Conservation (phyloP, 1,140 invertebrate species). For the Sycophaga agraensis region DNA sequence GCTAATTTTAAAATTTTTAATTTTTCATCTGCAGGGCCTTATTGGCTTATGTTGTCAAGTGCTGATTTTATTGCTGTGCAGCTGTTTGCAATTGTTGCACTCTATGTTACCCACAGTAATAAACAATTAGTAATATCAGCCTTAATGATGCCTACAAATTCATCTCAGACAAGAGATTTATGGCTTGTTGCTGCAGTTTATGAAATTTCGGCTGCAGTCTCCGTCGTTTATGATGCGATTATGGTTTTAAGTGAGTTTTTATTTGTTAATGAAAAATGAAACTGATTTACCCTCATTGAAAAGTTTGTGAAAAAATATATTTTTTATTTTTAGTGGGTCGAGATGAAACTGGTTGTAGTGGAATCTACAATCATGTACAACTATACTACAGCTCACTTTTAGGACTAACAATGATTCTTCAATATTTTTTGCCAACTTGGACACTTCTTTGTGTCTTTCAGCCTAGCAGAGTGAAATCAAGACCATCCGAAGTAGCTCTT, state of each 20-base stretch:
- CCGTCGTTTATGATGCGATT: conserved; percentile 57
- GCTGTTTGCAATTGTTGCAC: conserved; percentile 57
- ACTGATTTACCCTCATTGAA: neutral
- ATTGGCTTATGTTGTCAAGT: conserved; percentile 60
- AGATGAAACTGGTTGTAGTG: conserved; percentile 57
- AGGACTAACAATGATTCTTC: conserved; percentile 53
- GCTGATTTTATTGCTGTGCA: conserved; percentile 61
- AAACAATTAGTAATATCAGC: conserved; percentile 53
- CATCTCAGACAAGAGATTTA: conserved; percentile 57
- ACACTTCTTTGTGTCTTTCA: conserved; percentile 59
- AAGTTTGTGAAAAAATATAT: neutral
- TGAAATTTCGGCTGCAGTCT: conserved; percentile 57
- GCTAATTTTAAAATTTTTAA: neutral
- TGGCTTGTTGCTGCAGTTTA: conserved; percentile 60
- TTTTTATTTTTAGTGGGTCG: conserved; percentile 45
- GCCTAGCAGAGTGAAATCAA: conserved; percentile 45
- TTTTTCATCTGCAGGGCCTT: conserved; percentile 51
- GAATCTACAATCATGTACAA: conserved; percentile 59
- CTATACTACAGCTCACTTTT: conserved; percentile 57
- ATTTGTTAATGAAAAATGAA: no score
- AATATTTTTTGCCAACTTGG: conserved; percentile 60
- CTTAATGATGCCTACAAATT: conserved; percentile 44
- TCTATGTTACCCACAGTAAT: conserved; percentile 59
- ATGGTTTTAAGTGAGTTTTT: conserved; percentile 57
- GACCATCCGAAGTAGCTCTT: conserved; percentile 46